Evolutionary conservation across 2,113 vertebrate species (phyloP), one percentile per base, ranked within the genome.

Genomic region (Turdus rufiventris): DNA sequence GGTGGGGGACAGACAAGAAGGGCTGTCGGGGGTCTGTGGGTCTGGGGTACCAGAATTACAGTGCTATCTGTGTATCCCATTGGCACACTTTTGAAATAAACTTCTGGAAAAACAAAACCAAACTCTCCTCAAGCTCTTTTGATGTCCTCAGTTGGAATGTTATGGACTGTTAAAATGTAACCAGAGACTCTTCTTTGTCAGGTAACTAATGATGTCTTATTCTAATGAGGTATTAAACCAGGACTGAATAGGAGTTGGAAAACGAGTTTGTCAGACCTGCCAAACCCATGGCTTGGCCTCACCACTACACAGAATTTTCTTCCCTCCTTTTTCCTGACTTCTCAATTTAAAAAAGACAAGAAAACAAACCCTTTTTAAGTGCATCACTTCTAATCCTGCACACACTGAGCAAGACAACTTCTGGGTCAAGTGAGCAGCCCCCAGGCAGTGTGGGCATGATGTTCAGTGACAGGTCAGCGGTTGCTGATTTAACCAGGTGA

Each of bases 31-130:
- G 38, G 5, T 79, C 81, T 87, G 48, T 93, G 94, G 75, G 66
- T 86, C 70, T 77, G 75, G 83, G 84, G 65, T 89, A 40, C 63
- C 92, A 76, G 85, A 72, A 68, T 77, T 60, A 50, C 88, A 85
- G 67, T 89, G 75, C 85, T 91, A 2, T 66, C 82, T 8, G 6
- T 95, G 94, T 95, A 93, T 93, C 87, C 84, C 8, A 8, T 93
- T 95, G 66, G 79, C 84, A 89, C 91, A 94, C 76, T 95, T 96
- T 95, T 86, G 63, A 94, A 96, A 96, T 95, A 97, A 96, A 95
- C 78, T 87, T 62, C 51, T 70, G 88, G 83, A 66, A 86, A 95
- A 91, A 56, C 12, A 31, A 61, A 91, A 14, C 23, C 26, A 16
- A 88, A 57, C 40, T 31, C 21, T 83, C 71, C 81, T 34, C 74